Base-by-base conservation (phyloP, 2,888 invertebrate genomes). In the Ichneumoninae sp. region DNA sequence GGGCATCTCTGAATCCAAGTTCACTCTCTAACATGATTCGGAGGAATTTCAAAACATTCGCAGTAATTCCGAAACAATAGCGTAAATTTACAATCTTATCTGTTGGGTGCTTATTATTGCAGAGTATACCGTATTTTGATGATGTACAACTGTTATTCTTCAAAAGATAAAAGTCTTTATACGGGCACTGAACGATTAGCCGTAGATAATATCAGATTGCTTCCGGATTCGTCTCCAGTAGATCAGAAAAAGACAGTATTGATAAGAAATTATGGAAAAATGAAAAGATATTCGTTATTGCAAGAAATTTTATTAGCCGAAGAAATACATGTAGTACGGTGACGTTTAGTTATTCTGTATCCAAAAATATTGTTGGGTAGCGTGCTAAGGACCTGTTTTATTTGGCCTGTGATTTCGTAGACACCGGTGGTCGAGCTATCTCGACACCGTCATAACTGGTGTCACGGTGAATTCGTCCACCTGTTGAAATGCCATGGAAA, bases 381-480 rank as follows among this genome's bases (percentile, higher is more conserved):
- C 13, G 7, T 19, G 22, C 5, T 54, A 22, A 54, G 19, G 22
- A 19, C 19, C 40, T 44, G 10, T 44, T n/a, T 36, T 5, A 33
- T 52, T 16, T 22, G 22, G 13, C 19, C 33, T 13, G 33, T 8
- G 50, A 36, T 19, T 19, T 54, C 22, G 19, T n/a, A 13, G 1
- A 36, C 22, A 36, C 13, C 22, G 19, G 0, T 33, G 36, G n/a
- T 71, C 22, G n/a, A 10, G n/a, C 36, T 54, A 22, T 40, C 40
- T 54, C 22, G 36, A 36, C 13, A 33, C 0, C 10, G 52, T 19
- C 19, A 36, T 13, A 7, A 71, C n/a, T 16, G 71, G 76, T 2
- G 85, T 87, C 44, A 89, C 69, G 19, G 66, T 88, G 26, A 89
- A 47, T 74, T 89, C 89, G 73, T 87, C 88, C 40, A 89, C 75